Evolutionary conservation across 2,888 invertebrate species (phyloP).

Genomic region (Andrena trimmerana): DNA sequence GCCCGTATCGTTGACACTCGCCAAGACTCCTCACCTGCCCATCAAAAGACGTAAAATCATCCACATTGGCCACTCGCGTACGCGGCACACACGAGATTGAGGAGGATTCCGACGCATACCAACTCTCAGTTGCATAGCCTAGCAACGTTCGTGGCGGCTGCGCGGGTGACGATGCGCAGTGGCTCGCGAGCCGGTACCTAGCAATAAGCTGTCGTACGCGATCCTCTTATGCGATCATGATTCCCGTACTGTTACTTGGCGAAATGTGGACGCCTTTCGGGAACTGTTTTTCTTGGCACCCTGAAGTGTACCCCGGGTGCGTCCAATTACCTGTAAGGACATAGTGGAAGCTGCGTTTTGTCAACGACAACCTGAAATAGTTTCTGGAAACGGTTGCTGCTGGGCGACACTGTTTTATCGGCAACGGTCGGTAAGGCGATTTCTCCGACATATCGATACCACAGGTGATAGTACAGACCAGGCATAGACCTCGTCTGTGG

Average conservation of each 20-base stretch:
- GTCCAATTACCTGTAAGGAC: conserved; percentile 63
- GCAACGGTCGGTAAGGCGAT: conserved; percentile 35
- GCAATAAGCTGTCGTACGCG: not conserved
- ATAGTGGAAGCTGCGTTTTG: conserved; percentile 29
- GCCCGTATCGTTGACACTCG: conserved; percentile 83
- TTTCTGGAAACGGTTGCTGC: conserved; percentile 6
- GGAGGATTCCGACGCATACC: conserved; percentile 40
- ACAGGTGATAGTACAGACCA: too few species aligned
- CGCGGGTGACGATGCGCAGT: not conserved
- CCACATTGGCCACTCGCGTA: conserved; percentile 83
- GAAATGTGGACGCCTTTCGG: conserved; percentile 85
- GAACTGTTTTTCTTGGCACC: conserved; percentile 80
- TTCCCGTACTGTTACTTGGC: conserved; percentile 78
- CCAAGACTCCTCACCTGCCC: conserved; percentile 85
- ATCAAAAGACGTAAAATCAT: conserved; percentile 85
- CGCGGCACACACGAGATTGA: conserved; percentile 73
- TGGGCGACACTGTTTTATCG: conserved; percentile 39
- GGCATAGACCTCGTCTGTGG: too few species aligned
- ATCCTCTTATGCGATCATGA: conserved; percentile 57
- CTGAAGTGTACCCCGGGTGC: conserved; percentile 70
- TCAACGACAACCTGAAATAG: not conserved
- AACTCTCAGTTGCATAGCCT: not conserved
- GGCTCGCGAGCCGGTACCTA: not conserved
- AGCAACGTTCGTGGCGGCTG: not conserved
- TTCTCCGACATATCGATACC: not conserved